phyloP scores from a whole-genome alignment of 2,797 vertebrate species.

The Varecia variegata region DNA sequence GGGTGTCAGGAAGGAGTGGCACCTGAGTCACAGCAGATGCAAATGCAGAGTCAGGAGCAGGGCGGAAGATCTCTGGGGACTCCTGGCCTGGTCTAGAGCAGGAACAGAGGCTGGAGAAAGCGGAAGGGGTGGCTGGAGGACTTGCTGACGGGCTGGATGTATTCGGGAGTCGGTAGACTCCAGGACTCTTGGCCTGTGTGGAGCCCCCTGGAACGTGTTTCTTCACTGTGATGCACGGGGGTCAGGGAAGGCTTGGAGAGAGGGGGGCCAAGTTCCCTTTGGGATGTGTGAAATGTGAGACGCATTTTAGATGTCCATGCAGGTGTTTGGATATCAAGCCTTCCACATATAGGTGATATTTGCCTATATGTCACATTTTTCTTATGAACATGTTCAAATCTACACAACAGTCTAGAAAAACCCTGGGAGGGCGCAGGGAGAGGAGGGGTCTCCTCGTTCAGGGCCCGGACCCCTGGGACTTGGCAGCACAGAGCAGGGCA shows the following conservation, averaged over 20 bases:
- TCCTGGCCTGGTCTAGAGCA: neutral
- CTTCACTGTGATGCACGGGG: neutral
- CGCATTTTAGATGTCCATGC: neutral
- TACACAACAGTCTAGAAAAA: neutral
- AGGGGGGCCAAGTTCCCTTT: neutral
- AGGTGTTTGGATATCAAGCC: neutral
- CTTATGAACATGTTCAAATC: neutral
- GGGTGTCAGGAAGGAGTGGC: neutral
- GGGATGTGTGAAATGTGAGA: neutral
- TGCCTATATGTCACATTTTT: neutral
- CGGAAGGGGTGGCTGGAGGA: neutral
- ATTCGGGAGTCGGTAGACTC: neutral
- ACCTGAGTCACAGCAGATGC: neutral
- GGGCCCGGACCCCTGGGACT: neutral
- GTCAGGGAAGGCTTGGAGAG: neutral
- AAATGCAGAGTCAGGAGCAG: neutral
- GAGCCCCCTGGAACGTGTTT: neutral
- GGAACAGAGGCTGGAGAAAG: neutral
- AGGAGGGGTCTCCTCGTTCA: neutral
- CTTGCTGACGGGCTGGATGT: neutral
- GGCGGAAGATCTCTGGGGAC: neutral
- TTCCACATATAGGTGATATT: neutral
- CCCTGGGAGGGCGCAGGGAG: neutral
- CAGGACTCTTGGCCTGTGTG: neutral
- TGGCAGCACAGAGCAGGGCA: neutral